These are phyloP conservation scores for Balaeniceps rex DNA, from an alignment of 2,113 vertebrate species.

Conservation along the genomic window DNA sequence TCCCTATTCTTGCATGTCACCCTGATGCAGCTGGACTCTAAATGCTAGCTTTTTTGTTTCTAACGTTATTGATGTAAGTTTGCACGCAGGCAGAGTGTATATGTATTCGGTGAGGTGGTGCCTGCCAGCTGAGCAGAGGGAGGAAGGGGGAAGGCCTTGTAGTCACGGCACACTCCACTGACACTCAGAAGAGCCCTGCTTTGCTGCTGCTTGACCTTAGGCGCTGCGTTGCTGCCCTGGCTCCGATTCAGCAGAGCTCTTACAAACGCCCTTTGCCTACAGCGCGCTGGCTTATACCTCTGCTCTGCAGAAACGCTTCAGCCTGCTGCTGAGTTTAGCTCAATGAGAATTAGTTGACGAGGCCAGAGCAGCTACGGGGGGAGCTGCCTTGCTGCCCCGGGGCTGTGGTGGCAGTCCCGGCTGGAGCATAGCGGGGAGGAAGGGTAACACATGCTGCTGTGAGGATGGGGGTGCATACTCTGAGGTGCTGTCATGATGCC, in stretches of 20 bases:
- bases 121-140: neutral
- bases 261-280: neutral
- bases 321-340: neutral
- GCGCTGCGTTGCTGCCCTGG: accelerated
- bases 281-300: neutral
- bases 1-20: neutral
- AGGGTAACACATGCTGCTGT: neutral
- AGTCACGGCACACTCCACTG: neutral
- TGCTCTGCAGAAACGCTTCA: neutral
- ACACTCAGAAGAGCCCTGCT: too few species aligned
- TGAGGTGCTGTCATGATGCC: too few species aligned
- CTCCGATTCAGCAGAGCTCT: neutral
- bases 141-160: neutral
- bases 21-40: neutral
- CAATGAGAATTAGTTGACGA: neutral
- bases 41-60: neutral
- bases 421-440: neutral
- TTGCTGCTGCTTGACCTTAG: neutral
- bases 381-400: neutral
- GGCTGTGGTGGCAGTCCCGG: neutral
- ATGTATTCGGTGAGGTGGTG: neutral
- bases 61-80: accelerated
- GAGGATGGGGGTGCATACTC: neutral
- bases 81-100: neutral
- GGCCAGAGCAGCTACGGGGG: too few species aligned